Base-by-base conservation (phyloP, 2,888 invertebrate species). In the Archips crataeganus region DNA sequence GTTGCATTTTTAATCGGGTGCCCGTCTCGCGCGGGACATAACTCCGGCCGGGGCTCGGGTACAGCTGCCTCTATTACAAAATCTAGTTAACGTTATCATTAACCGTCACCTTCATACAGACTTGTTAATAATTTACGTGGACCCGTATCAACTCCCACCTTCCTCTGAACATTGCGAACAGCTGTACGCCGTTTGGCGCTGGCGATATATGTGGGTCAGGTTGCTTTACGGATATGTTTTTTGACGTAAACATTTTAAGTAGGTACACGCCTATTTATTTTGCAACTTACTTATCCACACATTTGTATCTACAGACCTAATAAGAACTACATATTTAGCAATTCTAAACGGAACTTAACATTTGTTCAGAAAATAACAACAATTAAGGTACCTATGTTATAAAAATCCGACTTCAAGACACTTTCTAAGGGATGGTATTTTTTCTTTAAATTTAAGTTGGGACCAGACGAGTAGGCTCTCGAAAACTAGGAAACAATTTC, bases 31-130 rank as follows among this genome's bases (percentile, higher is more conserved):
- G 92, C 90, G 94, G 93, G 91, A 92, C 92, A 93, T 94, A 93
- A 94, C 92, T 92, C 92, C 90, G 89, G 88, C 92, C 90, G 89
- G 88, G 88, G 87, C 85, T 85, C 85, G 87, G 87, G 87, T 91
- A 90, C 93, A 94, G 90, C 92, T 92, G 93, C 86, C 88, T 89
- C 85, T 90, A 93, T 94, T 93, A 92, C 88, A 86, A 89, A 91
- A 91, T 93, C 93, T 90, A 94, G 92, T 94, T 94, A 94, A 92
- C 92, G 89, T 89, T 91, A 89, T 93, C 92, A 93, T 94, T 94
- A 92, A 91, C 90, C 89, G 91, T 88, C 90, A 90, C 89, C 90
- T 91, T 89, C 89, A 88, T 89, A 89, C 88, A 89, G 88, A 90
- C 86, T 84, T 82, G 87, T 93, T 87, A 89, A 93, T 92, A 90